phyloP scores from a whole-genome alignment of 2,113 vertebrate species.

The Sphyrna mokarran region DNA sequence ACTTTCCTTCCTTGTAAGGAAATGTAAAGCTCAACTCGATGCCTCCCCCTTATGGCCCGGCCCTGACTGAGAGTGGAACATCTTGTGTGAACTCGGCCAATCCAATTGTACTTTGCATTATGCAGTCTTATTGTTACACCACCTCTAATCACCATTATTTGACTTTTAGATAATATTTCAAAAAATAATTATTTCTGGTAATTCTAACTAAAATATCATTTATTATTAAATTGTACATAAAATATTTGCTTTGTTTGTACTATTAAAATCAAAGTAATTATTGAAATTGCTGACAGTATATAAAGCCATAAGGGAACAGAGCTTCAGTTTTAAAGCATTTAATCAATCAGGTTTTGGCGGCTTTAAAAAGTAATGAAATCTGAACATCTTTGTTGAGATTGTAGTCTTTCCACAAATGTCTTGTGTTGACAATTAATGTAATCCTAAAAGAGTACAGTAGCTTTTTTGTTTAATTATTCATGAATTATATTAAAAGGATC shows the following conservation, averaged over 20 bases:
- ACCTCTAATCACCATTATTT: neutral
- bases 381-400: neutral
- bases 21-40: neutral
- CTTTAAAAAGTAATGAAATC: neutral
- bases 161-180: neutral
- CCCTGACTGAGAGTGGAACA: neutral
- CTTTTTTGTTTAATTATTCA: conserved; percentile 1
- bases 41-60: neutral
- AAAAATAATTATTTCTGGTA: neutral
- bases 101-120: neutral
- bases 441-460: neutral
- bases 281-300: neutral
- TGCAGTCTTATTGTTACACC: neutral
- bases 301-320: neutral
- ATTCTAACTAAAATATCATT: neutral
- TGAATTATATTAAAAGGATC: neutral
- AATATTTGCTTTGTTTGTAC: neutral
- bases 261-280: neutral
- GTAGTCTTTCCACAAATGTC: neutral
- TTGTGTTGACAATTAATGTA: neutral
- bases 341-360: neutral
- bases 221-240: neutral
- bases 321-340: neutral
- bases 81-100: neutral
- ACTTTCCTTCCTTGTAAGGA: neutral